phyloP scores from a whole-genome alignment of 2,113 vertebrate species.

The Nycticryphes semicollaris region DNA sequence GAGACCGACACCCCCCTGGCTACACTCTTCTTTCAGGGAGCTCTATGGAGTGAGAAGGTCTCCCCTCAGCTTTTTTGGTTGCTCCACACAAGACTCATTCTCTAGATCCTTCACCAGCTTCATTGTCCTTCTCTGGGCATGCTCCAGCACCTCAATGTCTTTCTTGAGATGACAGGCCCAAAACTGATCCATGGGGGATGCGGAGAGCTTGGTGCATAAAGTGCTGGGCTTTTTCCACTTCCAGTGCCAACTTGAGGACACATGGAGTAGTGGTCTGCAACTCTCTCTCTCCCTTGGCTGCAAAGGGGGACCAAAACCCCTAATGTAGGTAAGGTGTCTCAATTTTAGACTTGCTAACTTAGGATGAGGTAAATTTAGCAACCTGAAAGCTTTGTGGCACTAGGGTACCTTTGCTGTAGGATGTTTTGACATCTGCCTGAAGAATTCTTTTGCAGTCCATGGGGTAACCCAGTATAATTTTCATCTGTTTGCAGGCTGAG shows the following conservation, averaged over 20 bases:
- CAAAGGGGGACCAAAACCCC: background rate
- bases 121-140: no score
- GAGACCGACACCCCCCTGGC: background rate
- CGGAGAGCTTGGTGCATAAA: background rate
- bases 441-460: background rate
- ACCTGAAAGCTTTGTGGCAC: background rate
- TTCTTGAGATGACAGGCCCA: background rate
- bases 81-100: no score
- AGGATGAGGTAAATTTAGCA: background rate
- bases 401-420: background rate
- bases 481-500: background rate
- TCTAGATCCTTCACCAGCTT: no score
- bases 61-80: background rate
- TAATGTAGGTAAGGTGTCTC: accelerated
- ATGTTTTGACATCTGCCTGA: background rate
- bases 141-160: no score
- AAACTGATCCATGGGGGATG: background rate
- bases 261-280: accelerated
- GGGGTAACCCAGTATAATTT: background rate
- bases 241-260: accelerated
- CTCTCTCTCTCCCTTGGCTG: background rate
- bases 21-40: background rate
- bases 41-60: background rate
- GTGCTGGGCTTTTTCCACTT: background rate
- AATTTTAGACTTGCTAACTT: background rate